Evolutionary conservation across 2,888 invertebrate genomes (phyloP), one percentile per base, ranked within the genome.

Genomic region (Rhaphigaster nebulosa): DNA sequence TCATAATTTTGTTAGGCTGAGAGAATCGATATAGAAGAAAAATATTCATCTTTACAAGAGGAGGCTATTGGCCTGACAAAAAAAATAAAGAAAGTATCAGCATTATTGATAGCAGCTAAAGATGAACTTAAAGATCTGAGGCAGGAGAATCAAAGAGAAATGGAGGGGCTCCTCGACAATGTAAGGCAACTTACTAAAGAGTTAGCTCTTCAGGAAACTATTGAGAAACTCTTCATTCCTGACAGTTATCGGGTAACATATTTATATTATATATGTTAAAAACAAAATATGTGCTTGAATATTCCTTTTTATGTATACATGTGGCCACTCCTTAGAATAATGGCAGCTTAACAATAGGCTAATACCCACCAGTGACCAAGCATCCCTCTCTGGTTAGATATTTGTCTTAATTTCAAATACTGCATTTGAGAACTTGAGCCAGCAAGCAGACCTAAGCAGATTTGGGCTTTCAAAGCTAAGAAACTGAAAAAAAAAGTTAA

Each of bases 101-200:
- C 97, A 89, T 96, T 98, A 94, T 94, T 98, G 84, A 96, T 98
- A 95, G 97, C 97, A 0, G 97, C 97, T 0, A 97, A 97, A 93
- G 97, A 97, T 0, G 98, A 98, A 93, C 94, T 97, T 91, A 96
- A 96, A 0, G 98, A 98, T 94, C 96, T 97, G 93, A 97, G 98
- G 93, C 96, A 98, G 92, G 99, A 99, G 93, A 98, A 99, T 93
- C 99, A 99, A 94, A 94, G 99, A 80, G 99, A 99, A 94, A 98
- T 98, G 96, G 99, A 99, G 94, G 98, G 98, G 1, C 96, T 99
- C 34, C 94, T 99, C 92, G 99, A 99, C 94, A 98, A 97, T 93
- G 97, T 99, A 88, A 95, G 99, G 26, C 97, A 98, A 90, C 95
- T 99, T 90, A 97, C 97, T 91, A 95, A 98, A 90, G 99, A 99